Evolutionary conservation across 2,113 vertebrate genomes (phyloP).

Genomic region (Nematolebias whitei): DNA sequence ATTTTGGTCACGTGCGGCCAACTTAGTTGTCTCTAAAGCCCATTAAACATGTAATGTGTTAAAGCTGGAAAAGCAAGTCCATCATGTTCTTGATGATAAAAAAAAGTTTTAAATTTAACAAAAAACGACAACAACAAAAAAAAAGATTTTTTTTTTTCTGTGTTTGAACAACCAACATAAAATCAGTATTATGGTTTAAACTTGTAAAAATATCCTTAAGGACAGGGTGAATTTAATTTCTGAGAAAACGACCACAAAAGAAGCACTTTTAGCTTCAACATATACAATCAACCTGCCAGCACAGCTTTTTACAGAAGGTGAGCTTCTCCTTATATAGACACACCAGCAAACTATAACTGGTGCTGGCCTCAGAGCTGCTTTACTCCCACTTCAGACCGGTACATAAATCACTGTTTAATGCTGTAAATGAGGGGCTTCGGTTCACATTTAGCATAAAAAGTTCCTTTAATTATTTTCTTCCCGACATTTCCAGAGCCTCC

Average conservation of each 20-base stretch:
- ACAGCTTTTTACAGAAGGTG: slow-evolving; percentile 32
- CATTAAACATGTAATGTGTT: slow-evolving; percentile 48
- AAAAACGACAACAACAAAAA: slow-evolving; percentile 41
- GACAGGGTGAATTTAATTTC: slow-evolving; percentile 52
- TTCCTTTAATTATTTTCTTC: slow-evolving; percentile 1
- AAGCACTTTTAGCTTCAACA: slow-evolving; percentile 49
- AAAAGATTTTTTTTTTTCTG: slow-evolving; percentile 32
- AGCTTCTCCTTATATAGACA: slow-evolving; percentile 60
- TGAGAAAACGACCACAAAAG: slow-evolving; percentile 49
- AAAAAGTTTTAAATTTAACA: slow-evolving; percentile 40
- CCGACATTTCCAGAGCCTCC: neutral
- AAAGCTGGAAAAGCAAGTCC: slow-evolving; percentile 69
- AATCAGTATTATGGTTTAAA: slow-evolving; percentile 65
- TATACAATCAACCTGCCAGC: slow-evolving; percentile 69
- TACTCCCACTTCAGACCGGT: slow-evolving; percentile 27
- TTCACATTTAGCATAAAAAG: slow-evolving; percentile 31
- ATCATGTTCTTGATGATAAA: slow-evolving; percentile 5
- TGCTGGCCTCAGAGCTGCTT: slow-evolving; percentile 2
- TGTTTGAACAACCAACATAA: slow-evolving; percentile 50
- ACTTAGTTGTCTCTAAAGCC: slow-evolving; percentile 31
- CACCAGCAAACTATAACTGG: slow-evolving; percentile 18
- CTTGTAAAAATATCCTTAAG: slow-evolving; percentile 62
- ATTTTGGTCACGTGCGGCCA: slow-evolving; percentile 1
- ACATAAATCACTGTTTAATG: slow-evolving; percentile 40
- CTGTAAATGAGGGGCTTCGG: slow-evolving; percentile 33